Conservation (phyloP, 2,113 vertebrate genomes). For the Meleagris gallopavo region DNA sequence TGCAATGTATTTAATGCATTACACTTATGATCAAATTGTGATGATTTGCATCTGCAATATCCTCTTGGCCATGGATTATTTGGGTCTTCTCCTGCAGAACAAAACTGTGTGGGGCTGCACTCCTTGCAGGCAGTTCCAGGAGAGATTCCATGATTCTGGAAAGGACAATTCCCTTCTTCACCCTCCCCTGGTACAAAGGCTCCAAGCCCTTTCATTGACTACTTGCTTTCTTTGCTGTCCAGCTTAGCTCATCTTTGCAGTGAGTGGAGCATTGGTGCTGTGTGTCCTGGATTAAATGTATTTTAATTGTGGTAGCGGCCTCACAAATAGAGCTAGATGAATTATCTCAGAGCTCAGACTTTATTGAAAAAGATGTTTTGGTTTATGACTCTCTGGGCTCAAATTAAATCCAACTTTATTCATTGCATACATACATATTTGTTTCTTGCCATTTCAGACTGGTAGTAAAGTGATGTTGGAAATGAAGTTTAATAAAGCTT, state of each 20-base stretch:
- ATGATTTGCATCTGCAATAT: not conserved
- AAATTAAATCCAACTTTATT: not conserved
- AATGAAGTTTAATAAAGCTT: not conserved
- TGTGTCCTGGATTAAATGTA: not conserved
- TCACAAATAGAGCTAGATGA: not conserved
- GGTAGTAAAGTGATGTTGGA: not conserved
- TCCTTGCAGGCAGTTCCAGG: not conserved
- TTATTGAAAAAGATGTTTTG: not conserved
- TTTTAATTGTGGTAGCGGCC: not conserved
- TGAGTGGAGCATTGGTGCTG: rapidly evolving
- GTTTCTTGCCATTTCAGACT: not conserved
- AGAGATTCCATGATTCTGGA: not conserved
- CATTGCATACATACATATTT: not conserved
- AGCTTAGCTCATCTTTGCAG: not conserved
- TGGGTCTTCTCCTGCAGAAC: not conserved
- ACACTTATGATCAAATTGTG: not conserved
- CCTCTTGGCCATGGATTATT: not conserved
- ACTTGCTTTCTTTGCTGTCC: not conserved
- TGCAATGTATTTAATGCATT: not conserved
- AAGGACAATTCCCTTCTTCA: not conserved
- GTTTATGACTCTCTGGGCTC: not conserved
- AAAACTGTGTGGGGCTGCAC: not conserved
- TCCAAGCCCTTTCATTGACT: rapidly evolving
- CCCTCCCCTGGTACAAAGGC: not conserved
- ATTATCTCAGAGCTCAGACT: not conserved